phyloP scores from a whole-genome alignment of 1,140 invertebrate species.

The Brachystomella parvula region DNA sequence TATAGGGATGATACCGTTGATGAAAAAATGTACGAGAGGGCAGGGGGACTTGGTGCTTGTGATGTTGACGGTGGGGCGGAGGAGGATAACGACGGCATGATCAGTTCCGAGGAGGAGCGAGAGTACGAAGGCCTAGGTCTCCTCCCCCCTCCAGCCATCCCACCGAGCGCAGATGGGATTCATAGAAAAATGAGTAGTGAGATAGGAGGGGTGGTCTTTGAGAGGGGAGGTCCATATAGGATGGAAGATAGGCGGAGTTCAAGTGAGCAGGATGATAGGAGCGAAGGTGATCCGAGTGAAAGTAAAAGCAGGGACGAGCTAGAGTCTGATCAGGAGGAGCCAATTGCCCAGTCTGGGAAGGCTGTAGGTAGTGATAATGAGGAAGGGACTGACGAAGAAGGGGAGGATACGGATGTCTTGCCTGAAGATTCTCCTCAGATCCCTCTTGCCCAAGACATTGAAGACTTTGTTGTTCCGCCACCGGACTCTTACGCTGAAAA shows the following conservation, averaged over 20 bases:
- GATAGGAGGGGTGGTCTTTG: constrained; percentile 2
- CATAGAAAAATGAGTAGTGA: not conserved
- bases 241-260: not conserved
- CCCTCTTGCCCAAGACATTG: not conserved
- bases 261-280: constrained; percentile 11
- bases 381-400: constrained; percentile 6
- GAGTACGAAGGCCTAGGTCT: not conserved
- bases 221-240: constrained; percentile 1
- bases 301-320: constrained; percentile 4
- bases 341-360: constrained; percentile 4
- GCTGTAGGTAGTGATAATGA: not conserved
- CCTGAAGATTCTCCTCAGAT: not conserved
- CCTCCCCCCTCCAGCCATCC: not conserved
- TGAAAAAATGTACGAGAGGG: constrained; percentile 9
- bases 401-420: not conserved
- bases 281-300: constrained; percentile 1
- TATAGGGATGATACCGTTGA: constrained; percentile 26
- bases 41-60: not conserved
- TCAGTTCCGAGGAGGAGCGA: constrained; percentile 2
- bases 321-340: not conserved
- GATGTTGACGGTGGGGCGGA: constrained; percentile 1
- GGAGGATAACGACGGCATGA: not conserved
- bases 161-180: not conserved
- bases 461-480: not conserved
- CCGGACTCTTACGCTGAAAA: constrained; percentile 6